Evolutionary conservation across 2,113 vertebrate species (phyloP).

Genomic region (Okapia johnstoni): DNA sequence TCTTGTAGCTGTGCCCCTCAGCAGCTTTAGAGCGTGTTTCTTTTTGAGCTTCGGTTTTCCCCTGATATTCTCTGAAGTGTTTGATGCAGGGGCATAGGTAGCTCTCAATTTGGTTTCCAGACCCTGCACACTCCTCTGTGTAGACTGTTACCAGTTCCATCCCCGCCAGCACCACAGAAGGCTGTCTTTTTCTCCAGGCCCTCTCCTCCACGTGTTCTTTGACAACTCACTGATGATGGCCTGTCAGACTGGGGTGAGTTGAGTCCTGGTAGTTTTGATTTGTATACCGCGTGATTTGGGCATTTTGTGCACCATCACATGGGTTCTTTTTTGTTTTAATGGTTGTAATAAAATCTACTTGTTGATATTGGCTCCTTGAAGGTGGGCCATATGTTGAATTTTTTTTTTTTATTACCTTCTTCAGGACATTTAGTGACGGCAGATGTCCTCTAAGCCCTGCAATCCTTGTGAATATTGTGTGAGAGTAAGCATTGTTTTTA

Average conservation of each 20-base stretch:
- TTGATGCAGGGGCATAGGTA: background rate
- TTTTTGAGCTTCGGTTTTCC: background rate
- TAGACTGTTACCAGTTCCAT: background rate
- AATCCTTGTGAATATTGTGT: too few species aligned
- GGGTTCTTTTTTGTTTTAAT: background rate
- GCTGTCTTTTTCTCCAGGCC: background rate
- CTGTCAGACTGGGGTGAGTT: background rate
- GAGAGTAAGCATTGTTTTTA: too few species aligned
- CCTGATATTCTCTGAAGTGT: background rate
- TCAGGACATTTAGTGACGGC: too few species aligned
- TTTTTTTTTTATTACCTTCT: background rate
- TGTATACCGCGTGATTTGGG: rapidly evolving
- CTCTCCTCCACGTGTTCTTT: background rate
- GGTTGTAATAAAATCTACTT: background rate
- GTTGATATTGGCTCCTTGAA: background rate
- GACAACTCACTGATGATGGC: background rate
- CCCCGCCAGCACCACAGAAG: background rate
- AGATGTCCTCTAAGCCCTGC: too few species aligned
- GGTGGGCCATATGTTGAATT: background rate
- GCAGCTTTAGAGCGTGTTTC: background rate
- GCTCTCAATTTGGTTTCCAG: background rate
- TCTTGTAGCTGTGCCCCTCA: background rate
- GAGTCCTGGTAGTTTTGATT: background rate
- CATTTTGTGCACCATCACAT: background rate
- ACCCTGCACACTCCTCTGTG: background rate